Percentiles rank a stretch among this genome's conserved stretches.
These are phyloP conservation scores for Tachystola acroxantha DNA, from an alignment of 2,888 invertebrate species.

Conservation along the genomic window DNA sequence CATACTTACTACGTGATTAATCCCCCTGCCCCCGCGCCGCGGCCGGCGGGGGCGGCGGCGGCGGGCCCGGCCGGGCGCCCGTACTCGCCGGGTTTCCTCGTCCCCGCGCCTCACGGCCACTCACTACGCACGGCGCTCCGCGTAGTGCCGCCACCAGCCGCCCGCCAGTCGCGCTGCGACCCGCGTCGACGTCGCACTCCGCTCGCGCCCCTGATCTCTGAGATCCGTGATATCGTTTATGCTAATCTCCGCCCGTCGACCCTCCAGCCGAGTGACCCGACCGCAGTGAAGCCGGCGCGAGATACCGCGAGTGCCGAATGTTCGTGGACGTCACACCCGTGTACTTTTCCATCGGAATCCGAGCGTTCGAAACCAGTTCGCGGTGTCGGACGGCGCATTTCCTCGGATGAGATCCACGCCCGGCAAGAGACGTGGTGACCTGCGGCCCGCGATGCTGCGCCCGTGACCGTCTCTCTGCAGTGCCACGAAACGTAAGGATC, in stretches of 20 bases:
- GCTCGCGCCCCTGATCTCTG: slow-evolving; percentile 27
- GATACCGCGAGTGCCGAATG: slow-evolving; percentile 68
- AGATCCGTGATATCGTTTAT: slow-evolving; percentile 65
- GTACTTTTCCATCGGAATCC: slow-evolving; percentile 64
- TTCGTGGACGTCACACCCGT: slow-evolving; percentile 60
- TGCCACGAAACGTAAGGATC: slow-evolving; percentile 77
- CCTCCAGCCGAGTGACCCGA: slow-evolving; percentile 64
- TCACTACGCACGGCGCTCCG: slow-evolving; percentile 74
- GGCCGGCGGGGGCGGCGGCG: slow-evolving; percentile 13
- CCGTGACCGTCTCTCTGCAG: slow-evolving; percentile 74
- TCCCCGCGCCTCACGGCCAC: slow-evolving; percentile 78
- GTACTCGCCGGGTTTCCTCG: slow-evolving; percentile 77
- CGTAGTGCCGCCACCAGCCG: slow-evolving; percentile 57
- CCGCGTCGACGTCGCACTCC: slow-evolving; percentile 62
- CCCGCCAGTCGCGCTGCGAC: slow-evolving; percentile 71
- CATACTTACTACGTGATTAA: slow-evolving; percentile 66
- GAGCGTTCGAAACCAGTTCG: slow-evolving; percentile 61
- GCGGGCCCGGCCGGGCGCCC: slow-evolving; percentile 61
- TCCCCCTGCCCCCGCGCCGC: slow-evolving; percentile 27
- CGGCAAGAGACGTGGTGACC: slow-evolving; percentile 53
- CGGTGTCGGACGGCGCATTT: slow-evolving; percentile 50
- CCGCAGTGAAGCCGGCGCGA: slow-evolving; percentile 58
- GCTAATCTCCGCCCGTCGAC: slow-evolving; percentile 68
- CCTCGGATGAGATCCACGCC: slow-evolving; percentile 61
- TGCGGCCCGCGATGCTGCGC: slow-evolving; percentile 72